Evolutionary conservation across 2,113 vertebrate genomes (phyloP), one percentile per base, ranked within the genome.

Genomic region (Notothenia coriiceps): DNA sequence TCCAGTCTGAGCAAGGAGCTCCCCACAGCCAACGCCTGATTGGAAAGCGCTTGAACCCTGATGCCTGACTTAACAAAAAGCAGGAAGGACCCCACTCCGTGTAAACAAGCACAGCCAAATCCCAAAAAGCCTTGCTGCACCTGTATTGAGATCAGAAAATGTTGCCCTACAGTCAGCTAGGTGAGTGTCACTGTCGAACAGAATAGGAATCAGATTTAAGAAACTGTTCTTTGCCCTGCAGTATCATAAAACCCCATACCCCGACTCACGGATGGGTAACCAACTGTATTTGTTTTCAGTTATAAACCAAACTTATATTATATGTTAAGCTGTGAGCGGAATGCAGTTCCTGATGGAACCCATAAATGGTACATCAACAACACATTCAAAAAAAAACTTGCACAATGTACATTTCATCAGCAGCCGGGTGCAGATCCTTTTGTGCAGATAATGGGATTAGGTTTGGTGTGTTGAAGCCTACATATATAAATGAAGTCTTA

Each of bases 1-100:
- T 73, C 4, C 77, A 96, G 95, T 63, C 94, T 61, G 91, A 93
- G 81, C 93, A 88, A 43, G 92, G 87, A 65, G 82, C 77, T n/a
- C 73, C 89, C 15, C 95, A 93, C 40, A 90, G 86, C 51, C 84
- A 55, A 17, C 88, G 71, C 56, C 91, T 96, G 75, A 95, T 95
- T 74, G 79, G 22, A 75, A 85, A 75, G n/a, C 63, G 5, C 10
- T 51, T 63, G 0, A 65, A 77, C 46, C 56, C 62, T 47, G 88
- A 94, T 14, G 77, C 61, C 44, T 92, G 71, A 84, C 5, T 44
- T 59, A 71, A 66, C n/a, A 72, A 60, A 69, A 66, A 47, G 18
- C 64, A 83, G 8, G 20, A 65, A 65, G 22, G 33, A 61, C 18
- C 18, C 6, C 9, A 33, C 47, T 55, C 20, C 6, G 2, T 25